Evolutionary conservation across 2,888 invertebrate genomes (phyloP).

Genomic region (Pharmacophagus antenor): DNA sequence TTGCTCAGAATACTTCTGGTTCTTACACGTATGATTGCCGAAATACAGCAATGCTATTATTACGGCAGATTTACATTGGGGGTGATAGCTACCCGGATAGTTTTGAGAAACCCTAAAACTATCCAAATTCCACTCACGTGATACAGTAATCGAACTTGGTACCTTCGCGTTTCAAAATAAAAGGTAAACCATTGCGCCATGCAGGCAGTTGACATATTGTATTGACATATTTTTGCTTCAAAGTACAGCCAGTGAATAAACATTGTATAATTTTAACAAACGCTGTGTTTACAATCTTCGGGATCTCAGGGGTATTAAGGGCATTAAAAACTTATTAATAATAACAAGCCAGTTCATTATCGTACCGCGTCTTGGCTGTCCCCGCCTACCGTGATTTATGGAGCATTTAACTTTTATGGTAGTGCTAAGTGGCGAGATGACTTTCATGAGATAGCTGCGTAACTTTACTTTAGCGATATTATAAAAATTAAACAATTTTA

Average conservation of each 20-base stretch:
- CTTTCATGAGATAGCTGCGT: conserved; percentile 58
- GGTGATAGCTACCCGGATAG: no score
- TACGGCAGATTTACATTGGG: no score
- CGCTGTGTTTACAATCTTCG: conserved; percentile 33
- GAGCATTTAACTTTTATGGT: conserved; percentile 75
- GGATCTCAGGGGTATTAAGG: conserved; percentile 41
- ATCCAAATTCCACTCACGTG: no score
- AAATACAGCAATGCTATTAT: no score
- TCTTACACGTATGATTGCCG: no score
- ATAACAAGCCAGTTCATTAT: conserved; percentile 67
- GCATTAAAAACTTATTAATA: conserved; percentile 54
- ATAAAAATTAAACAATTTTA: conserved; percentile 19
- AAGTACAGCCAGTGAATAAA: neutral
- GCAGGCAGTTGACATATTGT: no score
- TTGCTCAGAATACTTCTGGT: no score
- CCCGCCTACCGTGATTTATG: conserved; percentile 68
- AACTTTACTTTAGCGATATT: conserved; percentile 56
- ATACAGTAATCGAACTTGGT: no score
- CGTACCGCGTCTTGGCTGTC: conserved; percentile 46
- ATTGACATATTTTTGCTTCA: no score
- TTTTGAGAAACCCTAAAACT: no score
- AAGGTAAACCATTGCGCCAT: no score
- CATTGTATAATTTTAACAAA: conserved; percentile 3
- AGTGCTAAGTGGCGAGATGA: conserved; percentile 67
- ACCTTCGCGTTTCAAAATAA: no score